A percentile compares a stretch with the other conserved stretches of the same genome.
phyloP scores from a whole-genome alignment of 64 coral and sea anemone species.

The Dendronephthya gigantea region DNA sequence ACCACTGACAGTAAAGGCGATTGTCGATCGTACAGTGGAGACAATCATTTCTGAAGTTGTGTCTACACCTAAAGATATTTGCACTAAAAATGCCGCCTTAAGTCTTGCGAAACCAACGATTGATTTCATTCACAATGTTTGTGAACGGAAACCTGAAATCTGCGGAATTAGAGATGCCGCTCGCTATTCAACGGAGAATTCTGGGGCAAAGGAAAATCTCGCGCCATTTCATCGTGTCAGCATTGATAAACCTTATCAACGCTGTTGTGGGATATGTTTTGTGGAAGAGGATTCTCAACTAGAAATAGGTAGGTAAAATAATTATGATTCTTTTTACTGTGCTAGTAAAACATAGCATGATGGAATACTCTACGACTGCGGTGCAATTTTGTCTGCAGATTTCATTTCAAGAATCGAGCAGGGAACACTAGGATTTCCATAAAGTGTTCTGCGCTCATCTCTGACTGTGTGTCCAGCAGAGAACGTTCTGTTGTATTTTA shows the following conservation, averaged over 20 bases:
- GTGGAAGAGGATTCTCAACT: not conserved
- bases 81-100: not conserved
- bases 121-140: slow-evolving; percentile 3
- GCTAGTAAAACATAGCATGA: too few species aligned
- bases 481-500: too few species aligned
- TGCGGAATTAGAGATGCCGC: not conserved
- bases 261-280: not conserved
- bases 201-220: not conserved
- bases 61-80: not conserved
- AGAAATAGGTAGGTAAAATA: not conserved
- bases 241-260: not conserved
- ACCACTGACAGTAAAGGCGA: not conserved
- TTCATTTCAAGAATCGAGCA: too few species aligned
- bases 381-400: too few species aligned
- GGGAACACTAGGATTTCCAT: too few species aligned
- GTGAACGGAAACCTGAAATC: not conserved
- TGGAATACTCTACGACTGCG: too few species aligned
- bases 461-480: too few species aligned
- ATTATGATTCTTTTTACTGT: not conserved
- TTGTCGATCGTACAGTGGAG: not conserved
- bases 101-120: not conserved
- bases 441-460: too few species aligned
- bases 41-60: not conserved
- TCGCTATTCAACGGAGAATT: not conserved
- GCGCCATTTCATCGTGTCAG: not conserved